These are phyloP conservation scores for Agapornis roseicollis DNA, from an alignment of 2,113 vertebrate genomes.

Conservation along the genomic window DNA sequence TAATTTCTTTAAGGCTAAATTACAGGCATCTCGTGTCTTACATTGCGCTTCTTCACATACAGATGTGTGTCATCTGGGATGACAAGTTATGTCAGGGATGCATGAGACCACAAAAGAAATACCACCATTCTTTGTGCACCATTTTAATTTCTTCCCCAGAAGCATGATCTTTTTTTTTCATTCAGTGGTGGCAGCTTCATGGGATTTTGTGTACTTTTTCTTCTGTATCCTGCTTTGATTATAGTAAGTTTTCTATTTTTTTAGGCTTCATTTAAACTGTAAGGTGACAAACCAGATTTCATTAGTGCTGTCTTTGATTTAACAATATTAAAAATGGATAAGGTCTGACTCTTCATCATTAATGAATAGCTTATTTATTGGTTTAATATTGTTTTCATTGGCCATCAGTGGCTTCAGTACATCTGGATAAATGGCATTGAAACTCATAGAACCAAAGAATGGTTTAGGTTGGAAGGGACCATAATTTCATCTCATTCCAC, in stretches of 20 bases:
- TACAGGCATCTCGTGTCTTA: neutral
- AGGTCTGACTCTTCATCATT: neutral
- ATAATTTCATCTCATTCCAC: neutral
- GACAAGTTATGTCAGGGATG: neutral
- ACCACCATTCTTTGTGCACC: neutral
- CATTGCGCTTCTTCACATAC: neutral
- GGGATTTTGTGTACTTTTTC: neutral
- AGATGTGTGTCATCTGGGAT: neutral
- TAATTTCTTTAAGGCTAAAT: neutral
- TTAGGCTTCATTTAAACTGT: neutral
- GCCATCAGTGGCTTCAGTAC: neutral
- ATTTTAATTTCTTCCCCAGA: neutral
- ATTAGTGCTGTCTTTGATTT: neutral
- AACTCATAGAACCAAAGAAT: neutral
- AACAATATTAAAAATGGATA: neutral
- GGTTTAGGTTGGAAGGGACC: neutral
- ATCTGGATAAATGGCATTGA: neutral
- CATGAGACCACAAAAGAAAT: neutral
- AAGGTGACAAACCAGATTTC: neutral
- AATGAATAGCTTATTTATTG: neutral
- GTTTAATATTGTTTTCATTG: neutral
- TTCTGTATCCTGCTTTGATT: neutral
- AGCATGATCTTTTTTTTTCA: neutral
- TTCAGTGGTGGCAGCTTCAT: neutral
- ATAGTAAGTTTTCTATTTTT: neutral